These are phyloP conservation scores for Oligia latruncula DNA, from an alignment of 2,888 invertebrate genomes.

Conservation along the genomic window DNA sequence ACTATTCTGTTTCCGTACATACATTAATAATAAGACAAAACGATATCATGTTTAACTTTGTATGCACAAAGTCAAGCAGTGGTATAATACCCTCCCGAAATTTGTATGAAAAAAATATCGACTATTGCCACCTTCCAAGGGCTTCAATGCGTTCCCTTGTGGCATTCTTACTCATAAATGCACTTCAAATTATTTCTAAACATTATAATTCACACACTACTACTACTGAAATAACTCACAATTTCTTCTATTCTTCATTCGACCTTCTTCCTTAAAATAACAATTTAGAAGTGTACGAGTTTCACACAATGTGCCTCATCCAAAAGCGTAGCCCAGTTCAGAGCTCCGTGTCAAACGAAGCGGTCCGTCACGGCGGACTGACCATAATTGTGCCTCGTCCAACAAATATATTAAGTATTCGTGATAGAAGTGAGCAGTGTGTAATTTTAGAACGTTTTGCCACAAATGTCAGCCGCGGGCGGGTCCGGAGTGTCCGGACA, in stretches of 20 bases:
- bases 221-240: neutral
- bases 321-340: slow-evolving; percentile 65
- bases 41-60: too few relatives aligned
- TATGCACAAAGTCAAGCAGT: too few relatives aligned
- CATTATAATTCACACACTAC: neutral
- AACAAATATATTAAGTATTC: slow-evolving; percentile 85
- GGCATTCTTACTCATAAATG: neutral
- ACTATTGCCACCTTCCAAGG: too few relatives aligned
- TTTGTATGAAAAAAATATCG: too few relatives aligned
- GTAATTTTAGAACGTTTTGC: slow-evolving; percentile 82
- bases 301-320: slow-evolving; percentile 65
- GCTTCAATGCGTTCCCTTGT: slow-evolving; percentile 17
- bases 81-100: too few relatives aligned
- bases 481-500: slow-evolving; percentile 45
- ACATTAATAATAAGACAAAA: too few relatives aligned
- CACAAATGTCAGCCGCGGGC: slow-evolving; percentile 73
- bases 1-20: too few relatives aligned
- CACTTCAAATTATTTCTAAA: neutral
- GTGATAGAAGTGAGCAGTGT: slow-evolving; percentile 77
- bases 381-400: slow-evolving; percentile 80
- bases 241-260: neutral
- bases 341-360: slow-evolving; percentile 75
- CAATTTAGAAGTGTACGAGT: neutral
- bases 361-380: slow-evolving; percentile 82
- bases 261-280: neutral